phyloP scores from a whole-genome alignment of 92 coral and sea anemone species.

The Phenganax stokvisi region DNA sequence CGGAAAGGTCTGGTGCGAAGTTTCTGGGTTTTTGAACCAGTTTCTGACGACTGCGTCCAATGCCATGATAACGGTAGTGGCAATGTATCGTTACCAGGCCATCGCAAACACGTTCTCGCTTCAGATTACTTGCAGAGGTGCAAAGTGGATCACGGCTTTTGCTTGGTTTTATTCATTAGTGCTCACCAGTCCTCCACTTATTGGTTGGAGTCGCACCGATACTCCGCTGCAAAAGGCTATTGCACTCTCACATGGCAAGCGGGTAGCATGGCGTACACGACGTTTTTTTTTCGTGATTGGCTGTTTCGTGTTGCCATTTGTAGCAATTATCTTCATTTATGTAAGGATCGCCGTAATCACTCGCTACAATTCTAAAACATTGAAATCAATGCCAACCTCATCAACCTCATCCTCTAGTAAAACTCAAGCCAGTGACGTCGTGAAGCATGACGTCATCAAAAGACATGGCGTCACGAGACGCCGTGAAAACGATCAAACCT shows the following conservation, averaged over 20 bases:
- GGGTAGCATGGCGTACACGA: conserved; percentile 61
- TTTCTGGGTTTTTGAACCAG: conserved; percentile 60
- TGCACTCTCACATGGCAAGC: conserved; percentile 74
- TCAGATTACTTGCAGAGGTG: conserved; percentile 59
- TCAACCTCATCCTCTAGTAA: conserved; percentile 37
- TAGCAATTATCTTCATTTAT: conserved; percentile 57
- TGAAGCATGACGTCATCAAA: conserved; percentile 20
- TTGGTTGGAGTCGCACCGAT: conserved; percentile 83
- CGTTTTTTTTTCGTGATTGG: conserved; percentile 34
- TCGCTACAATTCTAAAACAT: conserved; percentile 27
- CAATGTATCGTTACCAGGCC: conserved; percentile 78
- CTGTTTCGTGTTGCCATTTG: conserved; percentile 60
- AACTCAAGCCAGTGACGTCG: conserved; percentile 30
- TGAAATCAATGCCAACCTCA: conserved; percentile 41
- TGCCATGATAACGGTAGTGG: conserved; percentile 61
- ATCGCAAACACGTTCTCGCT: conserved; percentile 74
- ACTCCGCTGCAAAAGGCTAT: conserved; percentile 64
- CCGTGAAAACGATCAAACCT: conserved; percentile 27
- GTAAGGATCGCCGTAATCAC: conserved; percentile 64
- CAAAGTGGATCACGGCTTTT: conserved; percentile 63
- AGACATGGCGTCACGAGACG: conserved; percentile 9
- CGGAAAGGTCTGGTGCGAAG: conserved; percentile 61
- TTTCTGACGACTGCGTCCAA: conserved; percentile 66
- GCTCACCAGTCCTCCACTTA: conserved; percentile 61
- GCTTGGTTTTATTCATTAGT: conserved; percentile 72